A percentile compares a stretch with the other conserved stretches of the same genome.
phyloP scores from a whole-genome alignment of 2,113 vertebrate genomes.

The Casuarius casuarius region DNA sequence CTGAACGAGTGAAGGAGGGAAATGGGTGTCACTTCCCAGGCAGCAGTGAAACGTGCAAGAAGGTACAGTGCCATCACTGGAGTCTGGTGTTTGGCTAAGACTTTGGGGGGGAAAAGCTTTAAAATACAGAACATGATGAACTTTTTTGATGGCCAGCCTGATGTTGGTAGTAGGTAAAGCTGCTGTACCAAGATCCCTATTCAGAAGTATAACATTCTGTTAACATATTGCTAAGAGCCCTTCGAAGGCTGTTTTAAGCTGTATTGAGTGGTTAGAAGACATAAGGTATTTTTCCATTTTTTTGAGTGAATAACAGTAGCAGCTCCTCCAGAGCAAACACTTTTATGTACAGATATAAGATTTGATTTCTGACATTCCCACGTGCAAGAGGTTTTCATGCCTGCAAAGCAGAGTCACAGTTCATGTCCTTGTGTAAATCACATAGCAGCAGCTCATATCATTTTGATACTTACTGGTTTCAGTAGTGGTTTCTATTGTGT shows the following conservation, averaged over 20 bases:
- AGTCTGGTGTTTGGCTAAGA: neutral
- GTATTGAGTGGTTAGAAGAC: neutral
- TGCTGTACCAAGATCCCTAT: neutral
- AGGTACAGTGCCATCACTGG: neutral
- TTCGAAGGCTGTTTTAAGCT: neutral
- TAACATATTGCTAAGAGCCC: neutral
- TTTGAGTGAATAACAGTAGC: neutral
- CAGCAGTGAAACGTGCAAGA: neutral
- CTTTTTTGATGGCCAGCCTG: neutral
- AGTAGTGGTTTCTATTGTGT: neutral
- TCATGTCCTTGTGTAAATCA: neutral
- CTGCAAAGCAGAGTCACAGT: neutral
- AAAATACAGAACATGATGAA: neutral
- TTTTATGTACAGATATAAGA: neutral
- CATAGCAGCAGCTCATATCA: neutral
- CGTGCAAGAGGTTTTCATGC: neutral
- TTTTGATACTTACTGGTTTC: neutral
- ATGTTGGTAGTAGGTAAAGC: neutral
- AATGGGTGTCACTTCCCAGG: neutral
- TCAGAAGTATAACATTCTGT: neutral
- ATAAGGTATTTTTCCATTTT: neutral
- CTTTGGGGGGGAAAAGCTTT: rapidly evolving
- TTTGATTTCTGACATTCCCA: neutral
- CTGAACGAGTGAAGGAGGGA: neutral
- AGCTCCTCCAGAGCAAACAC: neutral